A percentile compares a stretch with the other conserved stretches of the same genome.
Evolutionary conservation across 2,888 invertebrate genomes (phyloP).

Genomic region (Allygus modestus): DNA sequence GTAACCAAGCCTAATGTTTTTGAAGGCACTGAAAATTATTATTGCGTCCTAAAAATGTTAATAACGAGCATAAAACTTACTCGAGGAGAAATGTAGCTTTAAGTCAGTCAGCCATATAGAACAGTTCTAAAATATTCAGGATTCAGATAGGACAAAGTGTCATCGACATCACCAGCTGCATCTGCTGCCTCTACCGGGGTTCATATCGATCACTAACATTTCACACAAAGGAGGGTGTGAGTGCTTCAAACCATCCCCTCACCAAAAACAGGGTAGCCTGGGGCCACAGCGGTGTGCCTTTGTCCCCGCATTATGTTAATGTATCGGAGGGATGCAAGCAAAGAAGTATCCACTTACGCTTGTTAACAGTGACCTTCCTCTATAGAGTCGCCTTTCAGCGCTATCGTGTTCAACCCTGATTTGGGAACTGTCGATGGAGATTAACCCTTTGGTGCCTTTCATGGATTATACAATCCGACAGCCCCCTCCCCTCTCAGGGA

Average conservation of each 20-base stretch:
- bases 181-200: too few relatives aligned
- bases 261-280: not conserved
- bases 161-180: not conserved
- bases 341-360: not conserved
- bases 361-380: not conserved
- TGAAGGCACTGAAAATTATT: too few relatives aligned
- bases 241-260: not conserved
- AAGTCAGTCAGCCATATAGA: too few relatives aligned
- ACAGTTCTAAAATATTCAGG: too few relatives aligned
- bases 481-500: too few relatives aligned
- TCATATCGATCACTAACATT: not conserved
- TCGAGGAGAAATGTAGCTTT: too few relatives aligned
- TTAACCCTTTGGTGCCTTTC: not conserved
- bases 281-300: not conserved
- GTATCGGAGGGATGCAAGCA: not conserved
- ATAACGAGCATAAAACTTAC: too few relatives aligned
- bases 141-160: too few relatives aligned
- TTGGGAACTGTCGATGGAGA: not conserved
- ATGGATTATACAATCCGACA: too few relatives aligned
- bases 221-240: not conserved
- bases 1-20: too few relatives aligned
- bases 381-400: conserved; percentile 7
- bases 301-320: conserved; percentile 27
- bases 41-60: too few relatives aligned
- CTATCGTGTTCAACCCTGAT: not conserved